Evolutionary conservation across 2,113 vertebrate species (phyloP).

Genomic region (Lethenteron reissneri): DNA sequence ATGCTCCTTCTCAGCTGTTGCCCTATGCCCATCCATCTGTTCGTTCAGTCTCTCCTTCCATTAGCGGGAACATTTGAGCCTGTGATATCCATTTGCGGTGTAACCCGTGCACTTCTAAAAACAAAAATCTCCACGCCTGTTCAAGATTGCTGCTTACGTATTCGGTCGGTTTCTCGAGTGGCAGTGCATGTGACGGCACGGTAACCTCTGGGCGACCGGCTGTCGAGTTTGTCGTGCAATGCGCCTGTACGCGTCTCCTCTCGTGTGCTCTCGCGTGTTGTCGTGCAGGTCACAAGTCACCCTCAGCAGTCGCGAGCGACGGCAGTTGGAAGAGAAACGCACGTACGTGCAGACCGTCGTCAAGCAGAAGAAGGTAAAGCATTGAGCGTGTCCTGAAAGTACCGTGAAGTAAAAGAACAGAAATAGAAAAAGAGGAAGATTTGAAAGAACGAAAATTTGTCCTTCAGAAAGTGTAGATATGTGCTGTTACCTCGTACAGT

Average conservation of each 20-base stretch:
- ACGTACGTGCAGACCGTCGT: slow-evolving; percentile 34
- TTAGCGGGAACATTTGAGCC: background rate
- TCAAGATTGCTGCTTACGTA: too few relatives aligned
- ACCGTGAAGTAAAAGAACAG: too few relatives aligned
- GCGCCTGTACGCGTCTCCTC: too few relatives aligned
- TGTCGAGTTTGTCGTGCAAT: too few relatives aligned
- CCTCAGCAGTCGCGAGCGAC: slow-evolving; percentile 34
- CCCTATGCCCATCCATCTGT: background rate
- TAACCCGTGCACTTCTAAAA: background rate
- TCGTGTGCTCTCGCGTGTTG: background rate
- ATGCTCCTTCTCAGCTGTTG: background rate
- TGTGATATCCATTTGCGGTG: background rate
- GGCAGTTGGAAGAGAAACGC: slow-evolving; percentile 33
- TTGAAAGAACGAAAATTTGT: too few relatives aligned
- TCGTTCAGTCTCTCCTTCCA: background rate
- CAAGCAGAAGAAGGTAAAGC: slow-evolving; percentile 33
- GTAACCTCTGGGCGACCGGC: too few relatives aligned
- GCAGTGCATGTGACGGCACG: too few relatives aligned
- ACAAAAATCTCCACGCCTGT: background rate
- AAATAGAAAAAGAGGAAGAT: too few relatives aligned
- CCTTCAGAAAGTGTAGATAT: background rate
- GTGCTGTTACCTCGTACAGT: background rate
- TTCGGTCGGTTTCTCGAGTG: too few relatives aligned
- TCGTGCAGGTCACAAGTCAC: slow-evolving; percentile 23
- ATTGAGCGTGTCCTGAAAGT: background rate